These are phyloP conservation scores for Eulemur albifrons DNA, from an alignment of 2,797 vertebrate species.

Conservation along the genomic window DNA sequence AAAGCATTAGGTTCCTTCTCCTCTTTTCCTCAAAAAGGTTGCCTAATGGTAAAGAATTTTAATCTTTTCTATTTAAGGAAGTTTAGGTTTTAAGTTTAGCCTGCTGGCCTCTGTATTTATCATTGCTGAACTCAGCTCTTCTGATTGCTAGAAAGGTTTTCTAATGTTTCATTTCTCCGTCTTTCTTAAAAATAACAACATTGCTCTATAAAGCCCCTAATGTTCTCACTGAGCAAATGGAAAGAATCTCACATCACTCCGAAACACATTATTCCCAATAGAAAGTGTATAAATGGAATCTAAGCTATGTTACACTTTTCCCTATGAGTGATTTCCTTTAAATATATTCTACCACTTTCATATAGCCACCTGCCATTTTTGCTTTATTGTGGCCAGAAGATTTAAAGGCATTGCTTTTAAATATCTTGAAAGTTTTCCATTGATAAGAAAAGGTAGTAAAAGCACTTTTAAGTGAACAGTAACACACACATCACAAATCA, in stretches of 20 bases:
- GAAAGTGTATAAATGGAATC: slow-evolving; percentile 57
- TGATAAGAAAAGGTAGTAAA: slow-evolving; percentile 85
- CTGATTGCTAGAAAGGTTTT: slow-evolving; percentile 58
- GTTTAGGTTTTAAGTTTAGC: slow-evolving; percentile 51
- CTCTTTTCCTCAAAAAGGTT: slow-evolving; percentile 53
- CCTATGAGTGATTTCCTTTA: slow-evolving; percentile 71
- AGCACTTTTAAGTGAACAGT: slow-evolving; percentile 83
- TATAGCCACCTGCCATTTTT: slow-evolving; percentile 82
- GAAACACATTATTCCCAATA: slow-evolving; percentile 49
- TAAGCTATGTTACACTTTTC: neutral
- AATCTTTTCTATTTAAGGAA: slow-evolving; percentile 50
- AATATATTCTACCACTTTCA: slow-evolving; percentile 80
- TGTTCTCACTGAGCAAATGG: slow-evolving; percentile 51
- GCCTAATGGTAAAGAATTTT: slow-evolving; percentile 46
- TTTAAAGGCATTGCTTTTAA: slow-evolving; percentile 84
- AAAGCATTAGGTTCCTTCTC: slow-evolving; percentile 13
- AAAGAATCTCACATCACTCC: slow-evolving; percentile 54
- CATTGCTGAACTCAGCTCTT: slow-evolving; percentile 45
- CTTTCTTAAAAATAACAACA: slow-evolving; percentile 67
- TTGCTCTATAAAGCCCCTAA: slow-evolving; percentile 57
- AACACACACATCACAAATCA: slow-evolving; percentile 81
- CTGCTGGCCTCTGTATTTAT: slow-evolving; percentile 55
- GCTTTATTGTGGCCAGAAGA: slow-evolving; percentile 80
- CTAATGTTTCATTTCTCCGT: slow-evolving; percentile 57
- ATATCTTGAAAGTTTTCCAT: slow-evolving; percentile 84